Evolutionary conservation across 2,888 invertebrate species (phyloP).

Genomic region (Hartigia nigra): DNA sequence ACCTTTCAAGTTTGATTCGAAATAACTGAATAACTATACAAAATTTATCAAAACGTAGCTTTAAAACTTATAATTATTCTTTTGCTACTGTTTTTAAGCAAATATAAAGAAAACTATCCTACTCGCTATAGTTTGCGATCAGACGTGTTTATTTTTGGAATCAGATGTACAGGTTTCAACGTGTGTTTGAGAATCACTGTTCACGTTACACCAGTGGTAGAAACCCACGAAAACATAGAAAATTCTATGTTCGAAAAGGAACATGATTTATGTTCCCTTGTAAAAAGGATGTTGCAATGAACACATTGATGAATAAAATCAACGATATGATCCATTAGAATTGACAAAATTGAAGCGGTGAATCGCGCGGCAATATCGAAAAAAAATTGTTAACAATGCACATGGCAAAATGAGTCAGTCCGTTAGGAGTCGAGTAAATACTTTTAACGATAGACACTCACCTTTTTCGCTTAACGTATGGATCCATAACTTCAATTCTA

Average conservation of each 20-base stretch:
- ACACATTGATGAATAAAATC: neutral
- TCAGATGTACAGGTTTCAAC: neutral
- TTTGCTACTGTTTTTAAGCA: constrained; percentile 5
- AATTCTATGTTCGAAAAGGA: neutral
- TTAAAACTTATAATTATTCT: neutral
- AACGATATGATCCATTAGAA: neutral
- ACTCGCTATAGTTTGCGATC: neutral
- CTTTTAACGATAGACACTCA: constrained; percentile 63
- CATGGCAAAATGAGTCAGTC: constrained; percentile 33
- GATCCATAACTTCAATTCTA: constrained; percentile 87
- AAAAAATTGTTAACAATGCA: constrained; percentile 37
- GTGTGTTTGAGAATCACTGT: constrained; percentile 38
- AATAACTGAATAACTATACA: neutral
- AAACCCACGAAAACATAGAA: neutral
- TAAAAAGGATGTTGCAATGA: neutral
- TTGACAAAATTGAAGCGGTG: neutral
- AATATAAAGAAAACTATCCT: constrained; percentile 2
- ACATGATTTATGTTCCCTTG: neutral
- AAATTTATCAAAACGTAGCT: neutral
- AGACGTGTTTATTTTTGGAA: constrained; percentile 6
- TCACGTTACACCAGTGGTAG: neutral
- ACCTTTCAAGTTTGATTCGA: neutral
- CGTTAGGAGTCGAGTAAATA: neutral
- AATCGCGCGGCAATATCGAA: constrained; percentile 23
- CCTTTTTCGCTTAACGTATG: constrained; percentile 83